Base-by-base conservation (phyloP, 2,888 invertebrate genomes). In the Helicoverpa assulta region DNA sequence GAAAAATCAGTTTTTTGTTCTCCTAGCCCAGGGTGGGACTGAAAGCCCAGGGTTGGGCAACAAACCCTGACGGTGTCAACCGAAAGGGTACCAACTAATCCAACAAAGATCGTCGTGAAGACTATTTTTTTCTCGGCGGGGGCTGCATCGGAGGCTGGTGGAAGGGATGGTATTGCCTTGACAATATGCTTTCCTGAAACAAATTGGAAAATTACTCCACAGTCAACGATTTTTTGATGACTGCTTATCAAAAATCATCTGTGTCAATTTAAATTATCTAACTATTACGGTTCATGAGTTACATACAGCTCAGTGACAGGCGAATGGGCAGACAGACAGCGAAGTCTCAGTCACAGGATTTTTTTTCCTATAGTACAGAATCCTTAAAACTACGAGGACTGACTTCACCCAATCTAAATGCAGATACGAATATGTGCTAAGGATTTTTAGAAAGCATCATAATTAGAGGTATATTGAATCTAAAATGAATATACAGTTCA, bases 111-210 rank as follows among this genome's bases (percentile, higher is more conserved):
- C 69, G 61, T 59, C 75, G 67, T 70, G 68, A 62, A 54, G 47
- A 60, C 82, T 93, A 93, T 92, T 91, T 93, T 80, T 87, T 91
- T 78, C 92, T 87, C 54, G 90, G 86, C 21, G 92, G 91, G 63
- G 91, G 91, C 80, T 94, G 94, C 90, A 92, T 90, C 2, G 92
- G 91, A 5, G 95, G 95, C 73, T 95, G 94, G 73, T 95, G 95
- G 89, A 94, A 94, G 5, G 95, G 95, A 62, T 95, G 95, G 69
- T 94, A 92, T 84, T 93, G 94, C 52, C 94, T 86, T 3, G 94
- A 90, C 65, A 92, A 86, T 73, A 95, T 85, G 63, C 88, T 92
- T 77, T 94, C 94, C 95, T 95, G 90, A 10, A 91, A 92, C 21
- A 33, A 26, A 67, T 69, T 73, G 19, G 40, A 62, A 40, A 1